phyloP scores from a whole-genome alignment of 1,140 invertebrate genomes.

The Pseudomyrmex cubaensis region DNA sequence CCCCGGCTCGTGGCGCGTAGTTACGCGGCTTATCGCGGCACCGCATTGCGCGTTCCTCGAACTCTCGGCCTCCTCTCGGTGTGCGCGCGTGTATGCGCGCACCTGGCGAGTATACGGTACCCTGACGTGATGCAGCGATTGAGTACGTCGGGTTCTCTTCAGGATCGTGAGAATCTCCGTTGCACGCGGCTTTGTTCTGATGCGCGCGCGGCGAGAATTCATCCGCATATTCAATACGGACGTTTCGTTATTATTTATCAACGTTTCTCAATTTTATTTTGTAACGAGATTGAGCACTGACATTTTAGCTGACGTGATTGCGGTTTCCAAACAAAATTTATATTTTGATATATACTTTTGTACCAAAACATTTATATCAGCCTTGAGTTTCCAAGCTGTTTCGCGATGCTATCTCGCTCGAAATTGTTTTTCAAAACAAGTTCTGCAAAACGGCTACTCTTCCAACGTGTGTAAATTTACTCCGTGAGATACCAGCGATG shows the following conservation, averaged over 20 bases:
- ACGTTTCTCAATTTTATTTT: not conserved
- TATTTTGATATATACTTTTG: too few relatives aligned
- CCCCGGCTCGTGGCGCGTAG: slow-evolving; percentile 32
- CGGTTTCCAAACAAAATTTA: too few relatives aligned
- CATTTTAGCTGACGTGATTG: not conserved
- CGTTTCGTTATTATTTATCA: slow-evolving; percentile 14
- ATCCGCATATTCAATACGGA: not conserved
- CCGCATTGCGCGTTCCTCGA: slow-evolving; percentile 54
- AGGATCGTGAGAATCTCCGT: slow-evolving; percentile 60
- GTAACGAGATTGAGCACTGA: not conserved
- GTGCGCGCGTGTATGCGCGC: slow-evolving; percentile 30
- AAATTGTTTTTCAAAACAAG: not conserved
- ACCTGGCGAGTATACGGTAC: slow-evolving; percentile 46
- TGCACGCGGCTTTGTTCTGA: not conserved
- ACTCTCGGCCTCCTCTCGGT: slow-evolving; percentile 26
- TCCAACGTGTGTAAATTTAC: not conserved
- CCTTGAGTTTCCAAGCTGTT: not conserved
- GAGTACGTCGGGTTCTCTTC: slow-evolving; percentile 26
- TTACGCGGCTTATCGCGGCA: slow-evolving; percentile 52
- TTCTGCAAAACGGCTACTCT: not conserved
- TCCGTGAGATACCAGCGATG: not conserved
- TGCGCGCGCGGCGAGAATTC: too few relatives aligned
- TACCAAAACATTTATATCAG: not conserved
- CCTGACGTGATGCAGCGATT: slow-evolving; percentile 4
- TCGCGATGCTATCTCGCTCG: not conserved